phyloP scores from a whole-genome alignment of 2,888 invertebrate species.

The Tetropium fuscum region DNA sequence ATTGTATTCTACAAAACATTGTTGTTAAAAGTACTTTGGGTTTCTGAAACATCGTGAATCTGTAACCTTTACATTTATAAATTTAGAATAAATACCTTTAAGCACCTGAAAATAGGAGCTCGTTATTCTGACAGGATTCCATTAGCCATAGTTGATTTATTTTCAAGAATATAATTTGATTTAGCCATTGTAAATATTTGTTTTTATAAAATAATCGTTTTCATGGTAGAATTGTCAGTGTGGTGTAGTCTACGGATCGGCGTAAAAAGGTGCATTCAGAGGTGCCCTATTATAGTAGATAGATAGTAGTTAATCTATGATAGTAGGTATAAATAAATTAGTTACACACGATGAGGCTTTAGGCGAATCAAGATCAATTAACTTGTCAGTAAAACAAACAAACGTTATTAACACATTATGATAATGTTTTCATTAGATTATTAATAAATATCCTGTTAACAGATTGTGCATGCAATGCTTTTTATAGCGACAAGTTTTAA shows the following conservation, averaged over 20 bases:
- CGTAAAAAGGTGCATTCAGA: background rate
- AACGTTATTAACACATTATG: background rate
- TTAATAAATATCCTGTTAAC: no score
- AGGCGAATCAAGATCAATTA: constrained; percentile 38
- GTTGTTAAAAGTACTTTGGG: no score
- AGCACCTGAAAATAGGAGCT: no score
- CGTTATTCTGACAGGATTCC: no score
- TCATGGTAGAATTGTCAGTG: constrained; percentile 34
- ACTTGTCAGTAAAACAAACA: constrained; percentile 16
- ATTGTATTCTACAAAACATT: no score
- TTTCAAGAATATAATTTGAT: constrained; percentile 34
- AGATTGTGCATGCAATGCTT: no score
- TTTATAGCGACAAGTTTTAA: no score
- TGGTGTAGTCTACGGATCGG: background rate
- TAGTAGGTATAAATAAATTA: constrained; percentile 32
- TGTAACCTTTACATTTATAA: no score
- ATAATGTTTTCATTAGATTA: background rate
- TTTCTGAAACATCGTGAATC: no score
- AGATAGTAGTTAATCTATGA: no score
- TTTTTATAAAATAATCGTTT: constrained; percentile 41
- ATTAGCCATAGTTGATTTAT: constrained; percentile 23
- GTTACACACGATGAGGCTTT: constrained; percentile 39
- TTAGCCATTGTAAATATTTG: constrained; percentile 36
- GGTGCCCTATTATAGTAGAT: background rate
- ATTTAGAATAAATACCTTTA: no score